Percentiles rank a stretch among this genome's conserved stretches.
Conservation (phyloP, 2,113 vertebrate genomes). For the Variabilichromis moorii region DNA sequence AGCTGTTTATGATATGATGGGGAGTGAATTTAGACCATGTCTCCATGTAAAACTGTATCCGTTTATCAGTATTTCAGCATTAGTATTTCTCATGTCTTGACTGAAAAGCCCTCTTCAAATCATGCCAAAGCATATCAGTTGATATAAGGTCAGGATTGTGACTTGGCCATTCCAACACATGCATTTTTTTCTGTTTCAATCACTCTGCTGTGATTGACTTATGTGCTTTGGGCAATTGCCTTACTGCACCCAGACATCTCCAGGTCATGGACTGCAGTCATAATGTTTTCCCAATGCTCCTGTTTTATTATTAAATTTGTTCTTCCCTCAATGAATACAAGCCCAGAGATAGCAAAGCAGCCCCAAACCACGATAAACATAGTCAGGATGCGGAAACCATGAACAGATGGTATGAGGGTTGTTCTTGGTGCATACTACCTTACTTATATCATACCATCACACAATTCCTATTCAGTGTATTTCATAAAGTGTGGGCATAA, state of each 20-base stretch:
- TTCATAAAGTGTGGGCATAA: neutral
- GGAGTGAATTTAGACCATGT: fast-evolving
- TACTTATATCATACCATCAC: neutral
- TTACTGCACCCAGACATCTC: neutral
- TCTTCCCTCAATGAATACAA: neutral
- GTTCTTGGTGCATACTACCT: neutral
- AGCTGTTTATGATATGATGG: neutral
- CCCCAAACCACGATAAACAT: neutral
- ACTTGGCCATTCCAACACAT: neutral
- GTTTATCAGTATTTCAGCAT: neutral
- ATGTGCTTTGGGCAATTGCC: neutral
- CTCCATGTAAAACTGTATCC: neutral
- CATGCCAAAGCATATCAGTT: neutral
- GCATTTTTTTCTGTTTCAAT: neutral
- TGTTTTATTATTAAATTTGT: neutral
- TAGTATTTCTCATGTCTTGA: neutral
- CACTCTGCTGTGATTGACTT: neutral
- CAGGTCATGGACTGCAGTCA: neutral
- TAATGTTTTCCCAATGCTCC: neutral
- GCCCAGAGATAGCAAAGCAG: neutral
- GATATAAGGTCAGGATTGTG: neutral
- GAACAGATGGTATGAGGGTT: neutral
- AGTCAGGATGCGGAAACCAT: fast-evolving
- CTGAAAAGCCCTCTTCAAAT: neutral
- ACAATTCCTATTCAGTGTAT: neutral